Evolutionary conservation across 2,797 vertebrate species (phyloP), one percentile per base, ranked within the genome.

Genomic region (Carapus acus): DNA sequence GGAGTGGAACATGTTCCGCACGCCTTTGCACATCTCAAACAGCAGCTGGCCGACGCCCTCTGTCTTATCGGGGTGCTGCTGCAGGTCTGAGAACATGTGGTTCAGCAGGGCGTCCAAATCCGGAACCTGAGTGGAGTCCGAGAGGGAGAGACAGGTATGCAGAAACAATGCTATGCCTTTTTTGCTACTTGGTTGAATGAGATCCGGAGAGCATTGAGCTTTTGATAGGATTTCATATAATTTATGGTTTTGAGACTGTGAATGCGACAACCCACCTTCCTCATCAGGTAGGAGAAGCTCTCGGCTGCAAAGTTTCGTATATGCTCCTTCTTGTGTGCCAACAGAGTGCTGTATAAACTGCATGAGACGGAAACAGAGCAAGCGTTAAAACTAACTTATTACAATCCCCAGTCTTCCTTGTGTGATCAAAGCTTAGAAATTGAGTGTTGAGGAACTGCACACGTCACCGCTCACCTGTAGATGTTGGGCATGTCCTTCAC

Each of bases 231-330:
- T n/a, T n/a, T n/a, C n/a, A n/a, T n/a, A n/a, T n/a, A n/a, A n/a
- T n/a, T n/a, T n/a, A n/a, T n/a, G n/a, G n/a, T n/a, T n/a, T n/a
- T n/a, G n/a, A n/a, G n/a, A n/a, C n/a, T n/a, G n/a, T n/a, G n/a
- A n/a, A n/a, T n/a, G n/a, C n/a, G n/a, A n/a, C n/a, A n/a, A n/a
- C n/a, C 67, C 77, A 97, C 96, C 90, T 99, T 99, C 81, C 96
- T 92, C 92, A 99, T 94, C 62, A 99, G 66, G 79, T 96, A 98
- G 31, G 94, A 92, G 83, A 99, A 99, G 72, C 96, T 99, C 83
- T 99, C 96, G 0, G 96, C 96, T 60, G 96, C 95, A 83, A 99
- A 99, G 58, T 90, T 94, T 76, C 94, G 90, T 80, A 99, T 94
- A 76, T 99, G 94, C 21, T 91, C 88, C 62, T 96, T 97, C 71